Conservation (phyloP, 2,888 invertebrate genomes). For the Exephanes ischioxanthus region DNA sequence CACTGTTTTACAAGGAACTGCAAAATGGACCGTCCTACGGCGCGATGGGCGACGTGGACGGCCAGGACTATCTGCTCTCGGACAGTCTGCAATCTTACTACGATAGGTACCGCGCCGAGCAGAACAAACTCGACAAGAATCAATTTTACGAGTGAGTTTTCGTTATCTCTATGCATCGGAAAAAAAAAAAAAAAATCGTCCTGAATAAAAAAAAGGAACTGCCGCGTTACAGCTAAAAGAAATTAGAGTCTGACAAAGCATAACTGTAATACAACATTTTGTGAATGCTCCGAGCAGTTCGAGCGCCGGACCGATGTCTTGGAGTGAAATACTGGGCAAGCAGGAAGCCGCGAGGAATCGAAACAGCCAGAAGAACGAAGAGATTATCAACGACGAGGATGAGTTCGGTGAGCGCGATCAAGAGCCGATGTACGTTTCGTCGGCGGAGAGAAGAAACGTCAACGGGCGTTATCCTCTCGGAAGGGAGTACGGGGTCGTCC, state of each 20-base stretch:
- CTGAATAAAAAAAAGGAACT: neutral
- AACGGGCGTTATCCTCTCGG: conserved; percentile 80
- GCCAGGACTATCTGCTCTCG: conserved; percentile 71
- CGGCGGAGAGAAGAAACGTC: conserved; percentile 77
- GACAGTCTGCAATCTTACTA: conserved; percentile 73
- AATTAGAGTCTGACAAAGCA: neutral
- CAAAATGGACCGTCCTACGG: conserved; percentile 72
- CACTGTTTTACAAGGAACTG: conserved; percentile 73
- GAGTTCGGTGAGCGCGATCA: conserved; percentile 71
- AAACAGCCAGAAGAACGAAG: conserved; percentile 61
- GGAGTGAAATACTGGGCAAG: conserved; percentile 73
- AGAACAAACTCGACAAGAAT: conserved; percentile 63
- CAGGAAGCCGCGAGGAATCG: conserved; percentile 66
- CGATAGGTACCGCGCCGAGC: conserved; percentile 72
- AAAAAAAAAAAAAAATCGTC: neutral
- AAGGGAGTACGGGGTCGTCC: conserved; percentile 75
- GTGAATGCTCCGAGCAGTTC: conserved; percentile 5
- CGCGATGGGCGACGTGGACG: conserved; percentile 67
- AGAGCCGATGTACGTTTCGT: conserved; percentile 71
- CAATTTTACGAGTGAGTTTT: conserved; percentile 73
- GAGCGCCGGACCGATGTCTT: conserved; percentile 73
- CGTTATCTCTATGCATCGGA: neutral
- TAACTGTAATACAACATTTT: neutral
- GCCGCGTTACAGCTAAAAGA: neutral
- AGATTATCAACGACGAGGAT: conserved; percentile 67